A percentile compares a stretch with the other conserved stretches of the same genome.
These are phyloP conservation scores for Scrobipalpa costella DNA, from an alignment of 2,888 invertebrate genomes.

Conservation along the genomic window DNA sequence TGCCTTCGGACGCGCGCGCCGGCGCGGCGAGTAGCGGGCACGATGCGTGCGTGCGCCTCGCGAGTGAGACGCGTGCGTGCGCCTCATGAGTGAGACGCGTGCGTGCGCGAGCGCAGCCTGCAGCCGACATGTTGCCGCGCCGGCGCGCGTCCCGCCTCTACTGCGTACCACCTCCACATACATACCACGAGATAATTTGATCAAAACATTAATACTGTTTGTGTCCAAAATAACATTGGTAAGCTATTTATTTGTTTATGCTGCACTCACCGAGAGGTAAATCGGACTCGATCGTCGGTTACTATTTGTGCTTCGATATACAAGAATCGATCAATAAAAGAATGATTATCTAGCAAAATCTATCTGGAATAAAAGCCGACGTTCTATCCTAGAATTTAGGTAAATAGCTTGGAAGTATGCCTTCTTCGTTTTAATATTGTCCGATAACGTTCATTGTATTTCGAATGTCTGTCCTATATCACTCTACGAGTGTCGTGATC, in stretches of 20 bases:
- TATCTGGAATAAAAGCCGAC: slow-evolving; percentile 80
- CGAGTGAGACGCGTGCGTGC: slow-evolving; percentile 25
- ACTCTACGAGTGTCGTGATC: slow-evolving; percentile 79
- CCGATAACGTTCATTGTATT: slow-evolving; percentile 76
- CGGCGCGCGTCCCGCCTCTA: slow-evolving; percentile 56
- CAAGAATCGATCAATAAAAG: slow-evolving; percentile 68
- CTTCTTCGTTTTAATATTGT: slow-evolving; percentile 77
- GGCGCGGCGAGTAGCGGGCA: slow-evolving; percentile 28
- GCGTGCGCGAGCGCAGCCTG: not conserved
- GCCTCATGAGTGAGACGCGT: too few species aligned
- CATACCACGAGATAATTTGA: slow-evolving; percentile 70
- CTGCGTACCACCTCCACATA: slow-evolving; percentile 77
- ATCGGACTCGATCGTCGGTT: slow-evolving; percentile 72
- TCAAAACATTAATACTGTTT: slow-evolving; percentile 77
- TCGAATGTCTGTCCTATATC: slow-evolving; percentile 67
- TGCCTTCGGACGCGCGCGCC: slow-evolving; percentile 58
- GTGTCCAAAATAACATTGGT: slow-evolving; percentile 69
- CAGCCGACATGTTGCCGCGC: slow-evolving; percentile 33
- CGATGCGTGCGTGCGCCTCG: slow-evolving; percentile 16
- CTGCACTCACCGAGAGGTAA: slow-evolving; percentile 64
- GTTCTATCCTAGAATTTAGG: slow-evolving; percentile 76
- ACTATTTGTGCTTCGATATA: slow-evolving; percentile 76
- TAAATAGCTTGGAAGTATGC: slow-evolving; percentile 79
- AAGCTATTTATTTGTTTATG: slow-evolving; percentile 59
- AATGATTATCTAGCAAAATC: slow-evolving; percentile 79